Conservation (phyloP, 1,140 invertebrate species). For the Frieseomelitta varia region DNA sequence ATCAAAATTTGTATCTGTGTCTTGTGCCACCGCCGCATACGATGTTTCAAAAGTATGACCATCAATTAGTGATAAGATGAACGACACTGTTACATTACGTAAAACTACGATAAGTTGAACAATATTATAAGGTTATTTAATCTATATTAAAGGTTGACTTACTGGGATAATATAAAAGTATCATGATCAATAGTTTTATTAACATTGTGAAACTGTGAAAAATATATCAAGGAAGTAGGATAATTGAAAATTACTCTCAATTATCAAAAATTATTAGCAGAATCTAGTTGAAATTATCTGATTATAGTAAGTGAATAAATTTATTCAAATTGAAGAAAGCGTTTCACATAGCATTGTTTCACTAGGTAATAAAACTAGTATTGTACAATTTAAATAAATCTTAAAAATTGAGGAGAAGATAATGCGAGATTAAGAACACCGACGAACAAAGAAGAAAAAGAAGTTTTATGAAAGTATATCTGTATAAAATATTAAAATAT, state of each 20-base stretch:
- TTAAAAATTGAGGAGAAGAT: too few relatives aligned
- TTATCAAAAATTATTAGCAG: not conserved
- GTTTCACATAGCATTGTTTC: not conserved
- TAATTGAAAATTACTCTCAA: not conserved
- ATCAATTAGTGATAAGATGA: constrained; percentile 7
- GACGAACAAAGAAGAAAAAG: too few relatives aligned
- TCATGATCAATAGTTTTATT: not conserved
- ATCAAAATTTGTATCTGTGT: not conserved
- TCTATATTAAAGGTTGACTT: not conserved
- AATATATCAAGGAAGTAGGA: not conserved
- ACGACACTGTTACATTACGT: not conserved
- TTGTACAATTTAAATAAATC: too few relatives aligned
- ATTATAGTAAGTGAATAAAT: not conserved
- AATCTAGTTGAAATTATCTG: not conserved
- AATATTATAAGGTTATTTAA: not conserved
- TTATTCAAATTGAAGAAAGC: not conserved
- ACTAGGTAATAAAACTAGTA: too few relatives aligned
- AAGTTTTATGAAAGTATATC: too few relatives aligned
- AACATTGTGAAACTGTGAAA: constrained; percentile 1
- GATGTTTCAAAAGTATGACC: not conserved
- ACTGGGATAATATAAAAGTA: not conserved
- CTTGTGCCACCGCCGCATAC: not conserved
- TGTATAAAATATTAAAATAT: too few relatives aligned
- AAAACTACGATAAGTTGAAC: not conserved
- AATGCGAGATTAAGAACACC: too few relatives aligned